phyloP scores from a whole-genome alignment of 2,797 vertebrate genomes.

The Bradypus variegatus region DNA sequence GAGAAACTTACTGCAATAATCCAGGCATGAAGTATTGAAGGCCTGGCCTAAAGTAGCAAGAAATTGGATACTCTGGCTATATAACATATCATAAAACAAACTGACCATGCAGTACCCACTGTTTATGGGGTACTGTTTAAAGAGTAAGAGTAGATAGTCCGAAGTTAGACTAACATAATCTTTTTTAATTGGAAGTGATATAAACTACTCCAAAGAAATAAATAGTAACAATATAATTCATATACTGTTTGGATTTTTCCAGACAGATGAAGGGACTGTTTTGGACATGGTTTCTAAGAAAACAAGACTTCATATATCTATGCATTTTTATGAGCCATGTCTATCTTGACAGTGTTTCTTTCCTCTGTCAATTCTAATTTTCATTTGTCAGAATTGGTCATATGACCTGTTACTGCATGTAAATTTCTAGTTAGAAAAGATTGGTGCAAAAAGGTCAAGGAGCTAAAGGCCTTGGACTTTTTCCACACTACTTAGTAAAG shows the following conservation, averaged over 20 bases:
- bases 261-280: constrained; percentile 36
- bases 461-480: constrained; percentile 1
- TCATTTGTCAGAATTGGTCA: constrained; percentile 11
- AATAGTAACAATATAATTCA: constrained; percentile 49
- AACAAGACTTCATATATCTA: constrained; percentile 44
- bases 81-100: constrained; percentile 41
- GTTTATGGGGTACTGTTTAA: neutral
- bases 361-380: constrained; percentile 18
- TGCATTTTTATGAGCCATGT: constrained; percentile 46
- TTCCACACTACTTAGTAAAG: constrained; percentile 30
- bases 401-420: neutral
- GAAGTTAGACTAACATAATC: constrained; percentile 21
- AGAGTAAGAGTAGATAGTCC: constrained; percentile 19
- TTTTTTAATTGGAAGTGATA: constrained; percentile 51
- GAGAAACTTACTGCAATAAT: constrained; percentile 36
- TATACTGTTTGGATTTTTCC: constrained; percentile 41
- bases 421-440: constrained; percentile 38
- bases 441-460: neutral
- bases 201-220: constrained; percentile 46
- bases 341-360: constrained; percentile 42
- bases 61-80: constrained; percentile 46
- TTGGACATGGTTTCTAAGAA: constrained; percentile 39
- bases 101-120: neutral
- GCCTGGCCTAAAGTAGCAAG: neutral
- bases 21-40: constrained; percentile 35